Evolutionary conservation across 2,797 vertebrate genomes (phyloP).

Genomic region (Ceryle rudis): DNA sequence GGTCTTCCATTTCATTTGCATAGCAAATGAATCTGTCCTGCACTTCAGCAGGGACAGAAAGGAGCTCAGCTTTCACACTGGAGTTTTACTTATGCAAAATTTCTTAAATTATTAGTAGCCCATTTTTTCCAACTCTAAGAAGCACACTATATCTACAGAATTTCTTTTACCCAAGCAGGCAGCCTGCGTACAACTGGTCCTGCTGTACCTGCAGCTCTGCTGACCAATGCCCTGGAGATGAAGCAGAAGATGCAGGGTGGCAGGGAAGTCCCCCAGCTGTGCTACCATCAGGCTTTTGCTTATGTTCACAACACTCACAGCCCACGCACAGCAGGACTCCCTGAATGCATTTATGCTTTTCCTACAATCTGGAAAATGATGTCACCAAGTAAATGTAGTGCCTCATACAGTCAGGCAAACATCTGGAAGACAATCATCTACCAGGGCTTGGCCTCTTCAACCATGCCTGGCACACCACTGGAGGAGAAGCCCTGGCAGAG

Average conservation of each 20-base stretch:
- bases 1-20: not conserved
- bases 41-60: not conserved
- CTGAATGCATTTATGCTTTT: not conserved
- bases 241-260: not conserved
- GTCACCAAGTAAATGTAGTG: not conserved
- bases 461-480: not conserved
- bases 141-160: not conserved
- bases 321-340: not conserved
- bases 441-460: not conserved
- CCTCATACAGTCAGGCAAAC: not conserved
- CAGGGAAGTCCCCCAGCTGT: not conserved
- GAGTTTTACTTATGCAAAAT: not conserved
- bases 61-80: not conserved
- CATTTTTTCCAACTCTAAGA: not conserved
- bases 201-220: not conserved
- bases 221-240: not conserved
- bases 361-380: not conserved
- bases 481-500: not conserved
- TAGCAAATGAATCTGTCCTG: not conserved
- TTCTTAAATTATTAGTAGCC: not conserved
- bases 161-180: not conserved
- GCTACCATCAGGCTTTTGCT: not conserved
- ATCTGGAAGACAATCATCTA: not conserved
- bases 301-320: accelerated
- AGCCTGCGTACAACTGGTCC: accelerated